Percentiles rank a stretch among this genome's conserved stretches.
phyloP scores from a whole-genome alignment of 2,113 vertebrate species.

The Spermophilus dauricus region DNA sequence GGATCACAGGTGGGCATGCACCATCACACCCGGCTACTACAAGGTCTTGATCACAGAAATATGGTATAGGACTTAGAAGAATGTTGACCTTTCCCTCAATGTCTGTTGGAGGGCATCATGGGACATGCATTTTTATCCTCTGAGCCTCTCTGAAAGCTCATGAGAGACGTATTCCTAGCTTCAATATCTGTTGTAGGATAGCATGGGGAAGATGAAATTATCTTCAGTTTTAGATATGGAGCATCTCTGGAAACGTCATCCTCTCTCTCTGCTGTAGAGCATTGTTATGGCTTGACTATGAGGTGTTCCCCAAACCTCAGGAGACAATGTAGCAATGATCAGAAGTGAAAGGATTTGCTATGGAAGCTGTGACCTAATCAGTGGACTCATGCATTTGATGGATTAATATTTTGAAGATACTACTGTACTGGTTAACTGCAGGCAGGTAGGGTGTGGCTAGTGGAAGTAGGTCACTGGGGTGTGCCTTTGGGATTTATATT shows the following conservation, averaged over 20 bases:
- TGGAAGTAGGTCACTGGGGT: too few relatives aligned
- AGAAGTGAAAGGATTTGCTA: too few relatives aligned
- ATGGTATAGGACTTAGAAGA: slow-evolving; percentile 29
- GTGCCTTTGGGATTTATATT: too few relatives aligned
- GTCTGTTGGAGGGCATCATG: background rate
- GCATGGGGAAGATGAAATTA: background rate
- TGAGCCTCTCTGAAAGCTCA: background rate
- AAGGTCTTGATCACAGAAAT: background rate
- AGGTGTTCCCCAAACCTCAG: too few relatives aligned
- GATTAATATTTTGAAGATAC: too few relatives aligned
- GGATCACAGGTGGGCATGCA: background rate
- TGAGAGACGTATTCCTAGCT: background rate
- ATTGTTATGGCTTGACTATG: background rate
- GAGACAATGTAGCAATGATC: too few relatives aligned
- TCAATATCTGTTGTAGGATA: background rate
- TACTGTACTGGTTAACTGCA: too few relatives aligned
- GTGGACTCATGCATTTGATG: too few relatives aligned
- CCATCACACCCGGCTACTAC: background rate
- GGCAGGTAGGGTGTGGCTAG: too few relatives aligned
- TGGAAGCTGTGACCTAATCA: too few relatives aligned
- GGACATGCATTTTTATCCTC: background rate
- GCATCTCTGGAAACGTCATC: background rate
- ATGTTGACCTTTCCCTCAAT: background rate
- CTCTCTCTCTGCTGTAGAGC: background rate
- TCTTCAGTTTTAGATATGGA: background rate